These are phyloP conservation scores for Siniperca scherzeri DNA, from an alignment of 2,797 vertebrate genomes.

Conservation along the genomic window DNA sequence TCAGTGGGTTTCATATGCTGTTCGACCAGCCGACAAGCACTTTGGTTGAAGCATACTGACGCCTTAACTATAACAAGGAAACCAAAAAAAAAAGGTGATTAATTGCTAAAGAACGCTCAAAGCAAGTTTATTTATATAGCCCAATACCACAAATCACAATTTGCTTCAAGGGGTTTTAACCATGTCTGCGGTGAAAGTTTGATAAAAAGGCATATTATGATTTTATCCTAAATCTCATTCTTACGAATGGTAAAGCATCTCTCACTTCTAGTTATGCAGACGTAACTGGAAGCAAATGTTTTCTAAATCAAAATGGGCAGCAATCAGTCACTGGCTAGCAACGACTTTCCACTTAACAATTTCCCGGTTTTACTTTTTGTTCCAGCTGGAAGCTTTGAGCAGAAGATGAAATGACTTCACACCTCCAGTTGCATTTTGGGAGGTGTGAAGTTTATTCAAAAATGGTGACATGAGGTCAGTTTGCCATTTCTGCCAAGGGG, in stretches of 20 bases:
- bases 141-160: too few species aligned
- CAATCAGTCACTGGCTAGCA: slow-evolving; percentile 13
- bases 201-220: not conserved
- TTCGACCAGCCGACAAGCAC: not conserved
- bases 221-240: not conserved
- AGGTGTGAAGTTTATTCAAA: slow-evolving; percentile 66
- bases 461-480: slow-evolving; percentile 58
- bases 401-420: slow-evolving; percentile 66
- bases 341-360: slow-evolving; percentile 23
- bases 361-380: slow-evolving; percentile 37
- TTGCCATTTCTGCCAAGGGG: slow-evolving; percentile 56
- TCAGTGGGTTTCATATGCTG: not conserved
- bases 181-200: not conserved
- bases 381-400: slow-evolving; percentile 45
- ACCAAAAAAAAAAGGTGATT: not conserved
- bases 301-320: slow-evolving; percentile 42
- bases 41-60: not conserved
- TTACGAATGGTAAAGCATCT: not conserved
- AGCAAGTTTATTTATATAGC: too few species aligned
- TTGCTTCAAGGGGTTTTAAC: too few species aligned
- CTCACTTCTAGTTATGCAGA: not conserved
- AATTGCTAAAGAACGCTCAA: not conserved
- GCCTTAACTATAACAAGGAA: not conserved
- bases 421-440: slow-evolving; percentile 55
- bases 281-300: not conserved